A percentile compares a stretch with the other conserved stretches of the same genome.
These are phyloP conservation scores for Notoglanidium macrostoma DNA, from an alignment of 2,797 vertebrate genomes.

Conservation along the genomic window DNA sequence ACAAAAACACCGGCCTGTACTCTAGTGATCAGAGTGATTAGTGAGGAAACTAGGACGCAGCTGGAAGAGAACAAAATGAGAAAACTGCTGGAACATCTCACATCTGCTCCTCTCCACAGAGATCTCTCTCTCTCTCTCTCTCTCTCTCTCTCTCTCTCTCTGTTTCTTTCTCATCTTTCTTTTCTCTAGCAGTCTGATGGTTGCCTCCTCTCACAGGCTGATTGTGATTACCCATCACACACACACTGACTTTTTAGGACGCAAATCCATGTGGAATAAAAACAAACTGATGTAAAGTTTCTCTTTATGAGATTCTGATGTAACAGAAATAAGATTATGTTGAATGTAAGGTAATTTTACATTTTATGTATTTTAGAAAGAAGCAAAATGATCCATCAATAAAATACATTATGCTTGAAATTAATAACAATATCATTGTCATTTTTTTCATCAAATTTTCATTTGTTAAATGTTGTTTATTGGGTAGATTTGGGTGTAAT, in stretches of 20 bases:
- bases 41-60: slow-evolving; percentile 46
- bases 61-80: slow-evolving; percentile 50
- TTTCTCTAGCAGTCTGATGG: neutral
- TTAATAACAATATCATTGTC: neutral
- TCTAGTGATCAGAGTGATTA: slow-evolving; percentile 47
- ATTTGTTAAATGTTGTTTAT: neutral
- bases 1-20: slow-evolving; percentile 15
- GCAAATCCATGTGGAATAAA: neutral
- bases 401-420: neutral
- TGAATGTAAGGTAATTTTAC: neutral
- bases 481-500: neutral
- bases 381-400: neutral
- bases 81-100: slow-evolving; percentile 45
- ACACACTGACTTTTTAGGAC: neutral
- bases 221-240: neutral
- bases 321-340: neutral
- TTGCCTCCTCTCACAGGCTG: slow-evolving; percentile 3
- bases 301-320: neutral
- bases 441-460: neutral
- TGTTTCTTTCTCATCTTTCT: neutral
- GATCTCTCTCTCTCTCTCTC: neutral
- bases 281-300: neutral
- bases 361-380: neutral
- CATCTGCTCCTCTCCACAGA: slow-evolving; percentile 46
- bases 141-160: neutral